These are phyloP conservation scores for Holothuria glaberrima DNA, from an alignment of 35 echinoderm and acorn worm genomes.

Conservation along the genomic window DNA sequence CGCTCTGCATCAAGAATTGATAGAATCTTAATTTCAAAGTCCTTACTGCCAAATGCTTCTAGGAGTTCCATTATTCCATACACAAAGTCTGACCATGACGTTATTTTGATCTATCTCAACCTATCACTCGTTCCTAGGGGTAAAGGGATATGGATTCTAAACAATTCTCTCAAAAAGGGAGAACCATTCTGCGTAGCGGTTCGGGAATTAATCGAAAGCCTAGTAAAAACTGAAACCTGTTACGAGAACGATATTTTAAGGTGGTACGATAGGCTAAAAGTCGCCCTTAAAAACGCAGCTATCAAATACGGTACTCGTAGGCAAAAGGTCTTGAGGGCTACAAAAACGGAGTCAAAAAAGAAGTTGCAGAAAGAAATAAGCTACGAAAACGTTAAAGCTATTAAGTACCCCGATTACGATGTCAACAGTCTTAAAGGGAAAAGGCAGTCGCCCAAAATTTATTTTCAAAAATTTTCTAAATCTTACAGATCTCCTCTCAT, in stretches of 20 bases:
- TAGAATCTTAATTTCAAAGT: background rate
- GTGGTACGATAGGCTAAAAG: constrained; percentile 3
- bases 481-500: too few relatives aligned
- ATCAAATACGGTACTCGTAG: background rate
- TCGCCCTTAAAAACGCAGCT: background rate
- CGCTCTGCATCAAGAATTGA: background rate
- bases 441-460: too few relatives aligned
- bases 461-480: too few relatives aligned
- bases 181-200: background rate
- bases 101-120: background rate
- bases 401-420: background rate
- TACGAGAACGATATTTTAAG: background rate
- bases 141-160: background rate
- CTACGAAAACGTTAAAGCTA: background rate
- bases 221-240: background rate
- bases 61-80: background rate
- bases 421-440: background rate
- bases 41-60: background rate
- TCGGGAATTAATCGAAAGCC: background rate
- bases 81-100: constrained; percentile 21
- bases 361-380: background rate
- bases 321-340: background rate
- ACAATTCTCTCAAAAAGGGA: background rate
- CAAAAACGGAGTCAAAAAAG: background rate
- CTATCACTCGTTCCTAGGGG: background rate